Conservation (phyloP, 2,113 vertebrate genomes). For the Cavia aperea region DNA sequence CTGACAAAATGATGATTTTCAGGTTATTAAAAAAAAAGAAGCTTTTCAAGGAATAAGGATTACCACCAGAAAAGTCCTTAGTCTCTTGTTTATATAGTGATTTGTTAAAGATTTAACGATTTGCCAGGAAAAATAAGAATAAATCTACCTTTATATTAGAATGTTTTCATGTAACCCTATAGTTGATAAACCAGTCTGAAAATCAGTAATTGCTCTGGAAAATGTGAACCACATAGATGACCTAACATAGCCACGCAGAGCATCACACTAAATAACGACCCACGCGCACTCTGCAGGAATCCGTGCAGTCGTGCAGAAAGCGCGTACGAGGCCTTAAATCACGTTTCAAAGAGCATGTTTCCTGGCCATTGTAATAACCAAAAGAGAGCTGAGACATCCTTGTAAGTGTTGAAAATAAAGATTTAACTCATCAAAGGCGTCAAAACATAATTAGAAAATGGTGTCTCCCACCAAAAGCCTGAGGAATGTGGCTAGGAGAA, state of each 20-base stretch:
- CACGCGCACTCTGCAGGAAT: background rate
- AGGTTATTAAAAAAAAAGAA: background rate
- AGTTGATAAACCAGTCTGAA: background rate
- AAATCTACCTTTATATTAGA: background rate
- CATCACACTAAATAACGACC: background rate
- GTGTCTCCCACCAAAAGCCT: background rate
- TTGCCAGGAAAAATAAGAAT: background rate
- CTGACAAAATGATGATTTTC: background rate
- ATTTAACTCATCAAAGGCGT: background rate
- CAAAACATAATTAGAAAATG: background rate
- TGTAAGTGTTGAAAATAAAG: background rate
- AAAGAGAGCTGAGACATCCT: background rate
- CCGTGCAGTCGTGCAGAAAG: background rate
- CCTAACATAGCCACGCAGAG: background rate
- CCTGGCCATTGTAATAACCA: background rate
- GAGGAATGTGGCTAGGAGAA: background rate
- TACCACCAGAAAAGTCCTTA: background rate
- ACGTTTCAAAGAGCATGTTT: background rate
- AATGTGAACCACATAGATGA: background rate
- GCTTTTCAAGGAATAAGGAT: background rate
- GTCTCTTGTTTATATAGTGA: background rate
- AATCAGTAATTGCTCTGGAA: background rate
- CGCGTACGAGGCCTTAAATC: background rate
- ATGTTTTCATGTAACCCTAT: conserved; percentile 3
- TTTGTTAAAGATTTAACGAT: background rate